Evolutionary conservation across 2,888 invertebrate genomes (phyloP), one percentile per base, ranked within the genome.

Genomic region (Dioctria linearis): DNA sequence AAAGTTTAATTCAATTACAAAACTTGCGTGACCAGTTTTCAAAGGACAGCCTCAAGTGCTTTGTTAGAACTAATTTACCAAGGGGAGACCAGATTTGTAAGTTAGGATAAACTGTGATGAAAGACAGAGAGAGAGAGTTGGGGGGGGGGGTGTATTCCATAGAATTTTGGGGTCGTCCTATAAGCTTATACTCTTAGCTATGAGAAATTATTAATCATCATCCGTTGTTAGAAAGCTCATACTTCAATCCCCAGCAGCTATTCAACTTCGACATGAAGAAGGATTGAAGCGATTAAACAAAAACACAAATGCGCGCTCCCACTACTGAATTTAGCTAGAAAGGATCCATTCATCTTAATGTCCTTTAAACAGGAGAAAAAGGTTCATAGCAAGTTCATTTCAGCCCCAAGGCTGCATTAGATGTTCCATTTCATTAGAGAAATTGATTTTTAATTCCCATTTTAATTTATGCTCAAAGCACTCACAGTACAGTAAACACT

Each of bases 391-490:
- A 39, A 61, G 59, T 59, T 8, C 59, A 25, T 54, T 54, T 54
- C 11, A 11, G 54, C 6, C 54, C 11, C 54, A 5, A 59, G 25
- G 59, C 59, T 5, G 25, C 59, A 8, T n/a, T 25, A 59, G 39
- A 61, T 25, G 61, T 39, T 61, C 39, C 61, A 61, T 61, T 61
- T 61, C 61, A 61, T 61, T 61, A 61, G 61, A 5, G 37, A 61
- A 61, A 61, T 61, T 39, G 61, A 61, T 61, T 61, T 61, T 61
- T 25, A 61, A 61, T 39, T 61, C 61, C 37, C 61, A 4, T 13
- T 8, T 39, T 61, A 61, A 61, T 61, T 25, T 61, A 8, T 25
- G 61, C 54, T 8, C 46, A 8, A 46, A 46, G 46, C 46, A n/a
- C n/a, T 54, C 11, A 25, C 11, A 11, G 1, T 54, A 11, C 54